Evolutionary conservation across 2,113 vertebrate genomes (phyloP).

Genomic region (Anhinga anhinga): DNA sequence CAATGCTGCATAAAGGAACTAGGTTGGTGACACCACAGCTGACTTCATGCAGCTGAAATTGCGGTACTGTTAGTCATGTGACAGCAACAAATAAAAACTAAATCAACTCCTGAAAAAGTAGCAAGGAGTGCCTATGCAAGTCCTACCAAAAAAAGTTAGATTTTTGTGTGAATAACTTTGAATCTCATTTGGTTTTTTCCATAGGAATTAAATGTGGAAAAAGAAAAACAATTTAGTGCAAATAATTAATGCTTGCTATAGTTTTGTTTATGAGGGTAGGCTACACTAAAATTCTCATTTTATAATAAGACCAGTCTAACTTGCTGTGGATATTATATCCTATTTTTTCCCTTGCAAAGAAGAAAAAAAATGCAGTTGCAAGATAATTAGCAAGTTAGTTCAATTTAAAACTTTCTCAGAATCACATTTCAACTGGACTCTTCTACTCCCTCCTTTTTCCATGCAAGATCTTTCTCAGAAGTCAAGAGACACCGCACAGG

Average conservation of each 20-base stretch:
- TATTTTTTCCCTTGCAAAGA: background rate
- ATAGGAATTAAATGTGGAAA: background rate
- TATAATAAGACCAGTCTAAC: background rate
- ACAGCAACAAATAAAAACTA: background rate
- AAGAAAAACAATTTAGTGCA: background rate
- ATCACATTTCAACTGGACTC: background rate
- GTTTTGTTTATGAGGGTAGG: background rate
- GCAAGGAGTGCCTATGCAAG: background rate
- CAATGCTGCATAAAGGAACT: background rate
- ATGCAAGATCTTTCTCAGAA: background rate
- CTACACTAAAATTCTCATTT: background rate
- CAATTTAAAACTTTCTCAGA: background rate
- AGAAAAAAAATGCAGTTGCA: background rate
- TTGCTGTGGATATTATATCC: background rate
- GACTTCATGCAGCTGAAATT: background rate
- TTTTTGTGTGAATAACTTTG: background rate
- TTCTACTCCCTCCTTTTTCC: background rate
- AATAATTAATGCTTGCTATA: background rate
- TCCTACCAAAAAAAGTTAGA: background rate
- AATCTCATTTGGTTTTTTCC: background rate
- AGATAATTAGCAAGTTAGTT: background rate
- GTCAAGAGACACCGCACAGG: background rate
- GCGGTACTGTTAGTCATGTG: background rate
- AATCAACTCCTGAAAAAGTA: background rate
- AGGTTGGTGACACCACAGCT: background rate